These are phyloP conservation scores for Drosophila bifasciata DNA, from an alignment of 1,140 invertebrate species.

Conservation along the genomic window DNA sequence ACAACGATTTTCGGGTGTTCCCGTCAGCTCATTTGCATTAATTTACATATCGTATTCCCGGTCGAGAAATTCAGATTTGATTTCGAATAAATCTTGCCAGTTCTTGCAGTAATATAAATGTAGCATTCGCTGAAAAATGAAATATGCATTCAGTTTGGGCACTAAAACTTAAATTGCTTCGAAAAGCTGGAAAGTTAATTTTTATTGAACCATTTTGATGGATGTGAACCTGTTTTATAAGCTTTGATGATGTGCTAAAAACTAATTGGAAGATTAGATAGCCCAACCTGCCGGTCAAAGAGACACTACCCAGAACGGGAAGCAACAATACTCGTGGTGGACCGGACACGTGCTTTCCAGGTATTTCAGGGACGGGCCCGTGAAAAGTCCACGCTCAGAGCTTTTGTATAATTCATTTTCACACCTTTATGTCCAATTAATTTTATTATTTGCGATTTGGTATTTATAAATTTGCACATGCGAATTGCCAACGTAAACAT, in stretches of 20 bases:
- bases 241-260: constrained; percentile 69
- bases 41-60: constrained; percentile 54
- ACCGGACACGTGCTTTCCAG: constrained; percentile 26
- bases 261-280: constrained; percentile 48
- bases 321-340: constrained; percentile 5
- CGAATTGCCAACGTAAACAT: constrained; percentile 43
- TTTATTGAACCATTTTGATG: constrained; percentile 43
- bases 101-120: constrained; percentile 48
- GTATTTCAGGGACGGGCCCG: not conserved
- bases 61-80: constrained; percentile 45
- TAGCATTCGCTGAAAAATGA: constrained; percentile 35
- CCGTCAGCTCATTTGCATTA: constrained; percentile 60
- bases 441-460: constrained; percentile 29
- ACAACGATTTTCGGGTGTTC: constrained; percentile 56
- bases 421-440: constrained; percentile 58
- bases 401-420: constrained; percentile 24
- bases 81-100: constrained; percentile 62
- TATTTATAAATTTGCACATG: constrained; percentile 37
- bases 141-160: constrained; percentile 41
- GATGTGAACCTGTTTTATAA: constrained; percentile 46
- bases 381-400: not conserved
- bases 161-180: constrained; percentile 56
- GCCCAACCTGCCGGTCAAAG: constrained; percentile 17
- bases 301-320: constrained; percentile 23
- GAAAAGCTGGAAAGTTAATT: constrained; percentile 36